Percentiles rank a stretch among this genome's conserved stretches.
Evolutionary conservation across 2,797 vertebrate species (phyloP).

Genomic region (Pogonophryne albipinna): DNA sequence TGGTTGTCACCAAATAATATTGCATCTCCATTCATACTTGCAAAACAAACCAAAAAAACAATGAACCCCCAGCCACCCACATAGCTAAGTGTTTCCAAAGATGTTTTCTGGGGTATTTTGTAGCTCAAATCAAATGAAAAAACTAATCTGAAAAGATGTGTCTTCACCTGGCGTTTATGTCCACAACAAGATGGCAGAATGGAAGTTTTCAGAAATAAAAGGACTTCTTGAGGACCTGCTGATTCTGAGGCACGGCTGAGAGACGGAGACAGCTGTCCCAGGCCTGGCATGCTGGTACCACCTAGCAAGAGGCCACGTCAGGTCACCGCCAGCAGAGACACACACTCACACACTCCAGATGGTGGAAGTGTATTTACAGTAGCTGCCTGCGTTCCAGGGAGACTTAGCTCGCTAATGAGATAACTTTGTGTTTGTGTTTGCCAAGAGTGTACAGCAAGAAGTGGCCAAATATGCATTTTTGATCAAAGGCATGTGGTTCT

Average conservation of each 20-base stretch:
- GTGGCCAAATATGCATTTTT: slow-evolving; percentile 27
- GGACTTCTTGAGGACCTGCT: slow-evolving; percentile 18
- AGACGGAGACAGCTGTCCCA: slow-evolving; percentile 56
- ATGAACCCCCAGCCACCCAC: no score
- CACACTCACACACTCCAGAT: slow-evolving; percentile 46
- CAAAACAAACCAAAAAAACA: no score
- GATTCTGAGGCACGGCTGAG: slow-evolving; percentile 21
- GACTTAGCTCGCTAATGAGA: slow-evolving; percentile 35
- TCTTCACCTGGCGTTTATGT: no score
- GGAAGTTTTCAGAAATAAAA: slow-evolving; percentile 4
- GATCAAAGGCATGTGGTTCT: slow-evolving; percentile 24
- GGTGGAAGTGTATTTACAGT: slow-evolving; percentile 58
- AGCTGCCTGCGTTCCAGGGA: slow-evolving; percentile 16
- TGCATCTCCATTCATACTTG: no score
- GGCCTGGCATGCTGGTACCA: slow-evolving; percentile 37
- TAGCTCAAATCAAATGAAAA: no score
- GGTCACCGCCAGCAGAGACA: slow-evolving; percentile 39
- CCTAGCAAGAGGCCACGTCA: slow-evolving; percentile 51
- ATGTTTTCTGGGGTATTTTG: no score
- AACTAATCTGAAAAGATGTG: no score
- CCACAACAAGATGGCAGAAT: not conserved
- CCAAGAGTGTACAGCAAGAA: slow-evolving; percentile 25
- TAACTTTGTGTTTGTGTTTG: slow-evolving; percentile 38
- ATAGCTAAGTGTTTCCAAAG: no score
- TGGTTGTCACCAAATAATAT: no score